Evolutionary conservation across 1,140 invertebrate genomes (phyloP).

Genomic region (Temnothorax curvispinosus): DNA sequence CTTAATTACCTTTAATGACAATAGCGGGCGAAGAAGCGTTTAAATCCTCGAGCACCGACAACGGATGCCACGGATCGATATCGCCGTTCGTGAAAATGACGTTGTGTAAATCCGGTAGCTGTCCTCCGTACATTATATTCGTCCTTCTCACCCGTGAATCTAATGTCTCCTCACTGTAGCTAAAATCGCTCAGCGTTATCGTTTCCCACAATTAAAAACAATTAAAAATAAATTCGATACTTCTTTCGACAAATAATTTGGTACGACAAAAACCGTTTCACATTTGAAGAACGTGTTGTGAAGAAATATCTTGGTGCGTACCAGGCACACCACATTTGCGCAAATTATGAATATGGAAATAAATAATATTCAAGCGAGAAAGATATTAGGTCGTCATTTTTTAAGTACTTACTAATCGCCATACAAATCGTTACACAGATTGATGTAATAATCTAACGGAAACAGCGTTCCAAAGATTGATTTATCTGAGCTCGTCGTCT

Average conservation of each 20-base stretch:
- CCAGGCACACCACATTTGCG: neutral
- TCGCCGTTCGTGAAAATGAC: conserved; percentile 89
- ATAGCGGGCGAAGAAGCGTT: conserved; percentile 86
- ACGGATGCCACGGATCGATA: conserved; percentile 89
- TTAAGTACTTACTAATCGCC: conserved; percentile 83
- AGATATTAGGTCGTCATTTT: neutral
- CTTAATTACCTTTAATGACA: conserved; percentile 81
- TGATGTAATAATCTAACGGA: conserved; percentile 87
- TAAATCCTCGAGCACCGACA: conserved; percentile 87
- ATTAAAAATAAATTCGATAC: neutral
- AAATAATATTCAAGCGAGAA: neutral
- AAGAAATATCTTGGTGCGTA: neutral
- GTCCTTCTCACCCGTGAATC: conserved; percentile 85
- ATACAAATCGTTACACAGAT: conserved; percentile 90
- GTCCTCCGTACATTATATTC: conserved; percentile 88
- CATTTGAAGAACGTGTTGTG: neutral
- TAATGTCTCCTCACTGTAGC: conserved; percentile 85
- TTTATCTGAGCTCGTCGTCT: conserved; percentile 88
- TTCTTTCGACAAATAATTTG: neutral
- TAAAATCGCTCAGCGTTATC: conserved; percentile 68
- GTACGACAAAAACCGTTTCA: neutral
- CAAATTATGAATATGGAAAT: conserved; percentile 16
- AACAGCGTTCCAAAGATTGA: conserved; percentile 89
- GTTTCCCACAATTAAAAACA: neutral
- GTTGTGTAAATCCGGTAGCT: conserved; percentile 86